These are phyloP conservation scores for Andricus quercusramuli DNA, from an alignment of 2,888 invertebrate genomes.

Conservation along the genomic window DNA sequence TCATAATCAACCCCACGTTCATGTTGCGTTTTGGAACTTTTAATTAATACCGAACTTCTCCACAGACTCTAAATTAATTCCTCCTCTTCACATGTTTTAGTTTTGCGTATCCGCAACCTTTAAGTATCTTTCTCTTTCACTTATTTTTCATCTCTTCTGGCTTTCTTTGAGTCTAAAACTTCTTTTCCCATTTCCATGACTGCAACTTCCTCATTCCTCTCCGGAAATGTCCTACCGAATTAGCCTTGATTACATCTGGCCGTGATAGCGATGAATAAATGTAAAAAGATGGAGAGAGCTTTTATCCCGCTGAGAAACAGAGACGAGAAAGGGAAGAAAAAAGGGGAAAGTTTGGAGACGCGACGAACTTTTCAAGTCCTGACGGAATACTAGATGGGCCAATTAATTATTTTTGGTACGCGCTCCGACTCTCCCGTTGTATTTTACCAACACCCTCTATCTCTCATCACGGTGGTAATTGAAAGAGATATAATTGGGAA, in stretches of 20 bases:
- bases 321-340: slow-evolving; percentile 28
- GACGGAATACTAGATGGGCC: slow-evolving; percentile 56
- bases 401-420: slow-evolving; percentile 63
- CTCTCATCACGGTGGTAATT: slow-evolving; percentile 36
- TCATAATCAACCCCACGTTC: slow-evolving; percentile 43
- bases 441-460: slow-evolving; percentile 18
- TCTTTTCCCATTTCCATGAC: background rate
- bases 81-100: background rate
- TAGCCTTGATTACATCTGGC: slow-evolving; percentile 29
- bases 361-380: slow-evolving; percentile 51
- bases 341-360: background rate
- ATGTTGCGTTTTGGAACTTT: slow-evolving; percentile 41
- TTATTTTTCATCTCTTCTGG: background rate
- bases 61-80: slow-evolving; percentile 40
- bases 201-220: background rate
- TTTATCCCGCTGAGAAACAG: background rate
- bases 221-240: slow-evolving; percentile 1
- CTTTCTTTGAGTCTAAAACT: background rate
- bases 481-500: slow-evolving; percentile 40
- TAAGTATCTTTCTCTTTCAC: background rate
- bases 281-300: slow-evolving; percentile 38
- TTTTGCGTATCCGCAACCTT: background rate
- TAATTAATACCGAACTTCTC: slow-evolving; percentile 46
- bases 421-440: slow-evolving; percentile 6
- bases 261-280: slow-evolving; percentile 13